Percentiles rank a stretch among this genome's conserved stretches.
These are phyloP conservation scores for Sebastes vulpes DNA, from an alignment of 2,797 vertebrate species.

Conservation along the genomic window DNA sequence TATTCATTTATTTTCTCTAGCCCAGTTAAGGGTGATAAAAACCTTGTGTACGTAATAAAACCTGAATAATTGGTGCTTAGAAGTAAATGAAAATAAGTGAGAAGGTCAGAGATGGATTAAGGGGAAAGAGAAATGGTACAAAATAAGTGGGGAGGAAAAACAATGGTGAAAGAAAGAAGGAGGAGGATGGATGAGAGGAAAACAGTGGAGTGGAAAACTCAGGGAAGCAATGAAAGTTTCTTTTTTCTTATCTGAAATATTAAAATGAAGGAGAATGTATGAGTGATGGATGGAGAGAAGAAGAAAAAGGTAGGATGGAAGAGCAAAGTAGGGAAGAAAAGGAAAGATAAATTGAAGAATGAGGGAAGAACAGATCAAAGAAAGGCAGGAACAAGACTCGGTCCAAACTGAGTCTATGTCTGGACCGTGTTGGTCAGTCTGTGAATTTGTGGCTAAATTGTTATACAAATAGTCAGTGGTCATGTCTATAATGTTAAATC, in stretches of 20 bases:
- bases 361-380: not conserved
- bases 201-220: not conserved
- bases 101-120: not conserved
- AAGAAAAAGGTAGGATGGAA: not conserved
- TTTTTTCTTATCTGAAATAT: not conserved
- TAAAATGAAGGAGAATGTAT: not conserved
- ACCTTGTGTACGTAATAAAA: not conserved
- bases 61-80: not conserved
- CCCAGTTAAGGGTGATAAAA: constrained; percentile 4
- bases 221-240: not conserved
- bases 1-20: constrained; percentile 12
- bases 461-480: no score
- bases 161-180: not conserved
- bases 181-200: not conserved
- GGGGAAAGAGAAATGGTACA: not conserved
- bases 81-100: constrained; percentile 4
- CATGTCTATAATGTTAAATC: no score
- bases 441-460: no score
- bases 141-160: not conserved
- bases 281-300: not conserved
- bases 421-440: no score
- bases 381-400: not conserved
- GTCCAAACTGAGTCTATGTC: no score
- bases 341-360: not conserved
- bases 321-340: not conserved